A percentile compares a stretch with the other conserved stretches of the same genome.
phyloP scores from a whole-genome alignment of 2,797 vertebrate genomes.

The Enteromius thamalakanensis region DNA sequence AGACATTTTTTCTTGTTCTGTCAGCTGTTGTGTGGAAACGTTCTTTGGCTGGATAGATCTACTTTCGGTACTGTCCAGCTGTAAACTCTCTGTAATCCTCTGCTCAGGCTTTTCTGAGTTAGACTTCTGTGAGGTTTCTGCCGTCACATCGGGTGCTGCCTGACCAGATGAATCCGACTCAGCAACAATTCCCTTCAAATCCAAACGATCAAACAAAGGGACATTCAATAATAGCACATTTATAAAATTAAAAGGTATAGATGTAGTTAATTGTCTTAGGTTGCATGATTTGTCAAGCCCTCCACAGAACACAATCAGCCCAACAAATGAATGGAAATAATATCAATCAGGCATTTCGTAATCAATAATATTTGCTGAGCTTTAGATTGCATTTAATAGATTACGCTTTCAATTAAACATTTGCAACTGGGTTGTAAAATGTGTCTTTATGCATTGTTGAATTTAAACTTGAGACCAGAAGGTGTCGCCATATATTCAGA shows the following conservation, averaged over 20 bases:
- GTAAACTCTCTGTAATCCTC: neutral
- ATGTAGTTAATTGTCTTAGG: neutral
- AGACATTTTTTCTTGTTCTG: conserved; percentile 18
- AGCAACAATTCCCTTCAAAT: conserved; percentile 5
- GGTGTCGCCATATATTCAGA: neutral
- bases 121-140: neutral
- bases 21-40: neutral
- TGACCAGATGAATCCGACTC: neutral
- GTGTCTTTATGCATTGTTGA: neutral
- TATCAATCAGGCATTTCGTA: neutral
- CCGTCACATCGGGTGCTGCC: neutral
- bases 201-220: neutral
- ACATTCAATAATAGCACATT: neutral
- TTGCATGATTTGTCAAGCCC: neutral
- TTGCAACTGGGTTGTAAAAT: neutral
- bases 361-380: neutral
- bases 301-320: neutral
- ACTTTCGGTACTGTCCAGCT: neutral
- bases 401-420: neutral
- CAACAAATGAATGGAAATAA: neutral
- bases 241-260: neutral
- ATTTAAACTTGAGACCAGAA: conserved; percentile 6
- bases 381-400: neutral
- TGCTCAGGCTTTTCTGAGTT: neutral
- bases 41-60: neutral